Base-by-base conservation (phyloP, 2,888 invertebrate species). In the Plebejus anna region DNA sequence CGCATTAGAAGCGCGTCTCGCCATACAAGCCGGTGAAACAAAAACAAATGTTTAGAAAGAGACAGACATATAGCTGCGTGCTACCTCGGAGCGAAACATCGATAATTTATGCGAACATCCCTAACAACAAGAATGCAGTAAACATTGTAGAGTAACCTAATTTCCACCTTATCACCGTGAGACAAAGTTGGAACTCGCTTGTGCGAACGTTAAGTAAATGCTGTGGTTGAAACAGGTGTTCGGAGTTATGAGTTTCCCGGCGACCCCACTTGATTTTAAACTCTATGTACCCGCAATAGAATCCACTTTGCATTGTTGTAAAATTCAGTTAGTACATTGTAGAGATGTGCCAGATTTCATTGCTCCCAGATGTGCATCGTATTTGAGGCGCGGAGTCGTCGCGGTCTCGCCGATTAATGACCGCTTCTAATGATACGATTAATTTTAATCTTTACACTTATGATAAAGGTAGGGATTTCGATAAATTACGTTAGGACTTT, bases 21-120 rank as follows among this genome's bases (percentile, higher is more conserved):
- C 88, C 89, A 84, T 86, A 85, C 83, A 85, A 84, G 84, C 80
- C 84, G 84, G 80, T 82, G 87, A 89, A 90, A 92, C 87, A 92
- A 92, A 93, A 92, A 90, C 91, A 91, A 91, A 86, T 89, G 89
- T 88, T 86, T 83, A 86, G 89, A 92, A 84, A 85, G 88, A 85
- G 91, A 92, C 86, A 85, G 85, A 86, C 86, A 82, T 89, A 90
- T 88, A 82, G 83, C 83, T 81, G 81, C 82, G 84, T 84, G 85
- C 79, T 85, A 84, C 81, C 84, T 86, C 86, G 83, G 87, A 90
- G 89, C 86, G 90, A 88, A 90, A 91, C 89, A 90, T 92, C 92
- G 91, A 92, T 93, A 93, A 93, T 91, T 92, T 93, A 93, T 92
- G 92, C 91, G 90, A 89, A 89, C 93, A 92, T 91, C 93, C 92